Evolutionary conservation across 2,113 vertebrate species (phyloP).

Genomic region (Gallinago jamesoni): DNA sequence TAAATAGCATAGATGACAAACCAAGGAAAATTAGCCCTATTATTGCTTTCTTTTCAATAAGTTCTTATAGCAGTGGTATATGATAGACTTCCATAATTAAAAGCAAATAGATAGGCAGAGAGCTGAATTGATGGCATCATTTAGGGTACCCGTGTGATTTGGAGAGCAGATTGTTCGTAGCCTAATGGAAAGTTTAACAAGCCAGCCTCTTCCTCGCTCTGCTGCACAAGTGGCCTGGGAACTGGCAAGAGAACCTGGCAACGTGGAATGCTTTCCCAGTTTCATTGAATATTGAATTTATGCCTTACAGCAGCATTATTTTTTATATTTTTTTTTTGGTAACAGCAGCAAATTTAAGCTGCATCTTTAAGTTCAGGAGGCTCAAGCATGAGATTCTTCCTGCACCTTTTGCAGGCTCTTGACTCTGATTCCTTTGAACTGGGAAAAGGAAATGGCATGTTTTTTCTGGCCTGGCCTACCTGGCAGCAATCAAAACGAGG

Average conservation of each 20-base stretch:
- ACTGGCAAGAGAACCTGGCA: background rate
- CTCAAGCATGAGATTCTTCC: constrained; percentile 20
- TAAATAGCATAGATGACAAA: background rate
- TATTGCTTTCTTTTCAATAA: background rate
- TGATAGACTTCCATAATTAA: background rate
- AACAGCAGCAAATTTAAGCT: background rate
- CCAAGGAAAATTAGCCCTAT: background rate
- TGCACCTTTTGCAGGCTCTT: constrained; percentile 20
- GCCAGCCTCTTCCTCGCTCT: background rate
- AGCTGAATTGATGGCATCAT: background rate
- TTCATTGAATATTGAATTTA: background rate
- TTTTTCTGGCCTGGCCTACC: constrained; percentile 43
- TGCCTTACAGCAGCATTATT: background rate
- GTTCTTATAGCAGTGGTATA: background rate
- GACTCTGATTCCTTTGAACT: constrained; percentile 17
- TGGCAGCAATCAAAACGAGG: constrained; percentile 3
- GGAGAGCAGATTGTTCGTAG: background rate
- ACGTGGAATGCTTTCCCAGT: background rate
- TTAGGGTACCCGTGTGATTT: background rate
- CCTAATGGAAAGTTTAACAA: background rate
- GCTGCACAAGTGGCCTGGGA: background rate
- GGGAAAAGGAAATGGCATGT: background rate
- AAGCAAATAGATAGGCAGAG: background rate
- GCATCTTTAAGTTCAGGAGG: background rate
- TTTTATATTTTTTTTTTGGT: too few species aligned